Evolutionary conservation across 2,888 invertebrate genomes (phyloP), one percentile per base, ranked within the genome.

Genomic region (Pseudoips prasinana): DNA sequence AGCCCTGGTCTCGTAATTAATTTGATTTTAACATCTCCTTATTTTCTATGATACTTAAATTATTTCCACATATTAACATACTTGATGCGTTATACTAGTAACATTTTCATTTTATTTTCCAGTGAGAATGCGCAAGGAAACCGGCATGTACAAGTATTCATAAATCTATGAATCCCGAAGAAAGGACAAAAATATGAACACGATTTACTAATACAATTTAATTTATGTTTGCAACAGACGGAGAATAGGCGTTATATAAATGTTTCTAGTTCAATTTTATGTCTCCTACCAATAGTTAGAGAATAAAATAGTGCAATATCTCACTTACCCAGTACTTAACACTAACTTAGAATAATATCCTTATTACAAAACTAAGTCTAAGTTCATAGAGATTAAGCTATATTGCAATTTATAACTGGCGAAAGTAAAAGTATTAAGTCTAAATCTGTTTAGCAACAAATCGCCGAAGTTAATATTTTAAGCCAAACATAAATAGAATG

Each of bases 51-150:
- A n/a, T n/a, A n/a, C n/a, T n/a, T n/a, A n/a, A n/a, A n/a, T n/a
- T n/a, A n/a, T n/a, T n/a, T n/a, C n/a, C n/a, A n/a, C n/a, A n/a
- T n/a, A n/a, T n/a, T n/a, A n/a, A n/a, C n/a, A n/a, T n/a, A n/a
- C n/a, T n/a, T n/a, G n/a, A n/a, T n/a, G n/a, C n/a, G n/a, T n/a
- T n/a, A n/a, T n/a, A n/a, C n/a, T 14, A 3, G 3, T 14, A 14
- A 14, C 14, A 14, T 14, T 2, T 14, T 14, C 14, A 14, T 42
- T 58, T 64, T 65, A 60, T 56, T 52, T 86, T 78, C 38, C 85
- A 88, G 88, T 88, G 88, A 70, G 86, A 58, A 87, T 88, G 85
- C 86, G 88, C 40, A 83, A 77, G 64, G 88, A 87, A 69, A 87
- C 85, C 25, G 88, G 87, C 24, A 76, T 87, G 64, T 87, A 87